Conservation (phyloP, 2,888 invertebrate genomes). For the Epirrhoe tristata region DNA sequence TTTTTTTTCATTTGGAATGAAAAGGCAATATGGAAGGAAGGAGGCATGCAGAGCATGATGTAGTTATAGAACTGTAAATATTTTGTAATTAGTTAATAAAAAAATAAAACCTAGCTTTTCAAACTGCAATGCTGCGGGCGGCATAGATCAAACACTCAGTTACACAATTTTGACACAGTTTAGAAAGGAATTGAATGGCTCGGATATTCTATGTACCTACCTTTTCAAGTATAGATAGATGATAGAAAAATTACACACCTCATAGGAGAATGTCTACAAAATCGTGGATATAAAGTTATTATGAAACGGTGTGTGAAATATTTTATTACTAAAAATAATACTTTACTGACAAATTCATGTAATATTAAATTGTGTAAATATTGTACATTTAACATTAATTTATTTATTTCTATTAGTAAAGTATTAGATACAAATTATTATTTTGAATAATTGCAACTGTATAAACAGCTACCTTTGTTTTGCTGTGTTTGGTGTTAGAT, state of each 20-base stretch:
- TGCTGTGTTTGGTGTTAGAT: slow-evolving; percentile 81
- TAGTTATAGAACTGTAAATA: neutral
- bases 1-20: slow-evolving; percentile 37
- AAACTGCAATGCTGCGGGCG: slow-evolving; percentile 41
- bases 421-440: slow-evolving; percentile 30
- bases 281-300: neutral
- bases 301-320: neutral
- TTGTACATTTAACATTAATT: slow-evolving; percentile 2
- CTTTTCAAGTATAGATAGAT: neutral
- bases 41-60: slow-evolving; percentile 53
- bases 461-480: slow-evolving; percentile 68
- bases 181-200: neutral
- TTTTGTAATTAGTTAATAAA: slow-evolving; percentile 4
- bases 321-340: neutral
- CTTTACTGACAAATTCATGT: neutral
- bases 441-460: slow-evolving; percentile 62
- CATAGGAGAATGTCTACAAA: neutral
- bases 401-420: neutral
- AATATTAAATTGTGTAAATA: slow-evolving; percentile 13
- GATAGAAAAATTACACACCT: neutral
- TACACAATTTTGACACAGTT: neutral
- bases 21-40: slow-evolving; percentile 48
- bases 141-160: slow-evolving; percentile 21
- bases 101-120: slow-evolving; percentile 20
- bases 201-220: neutral